Evolutionary conservation across 2,888 invertebrate species (phyloP).

Genomic region (Torymus auratus): DNA sequence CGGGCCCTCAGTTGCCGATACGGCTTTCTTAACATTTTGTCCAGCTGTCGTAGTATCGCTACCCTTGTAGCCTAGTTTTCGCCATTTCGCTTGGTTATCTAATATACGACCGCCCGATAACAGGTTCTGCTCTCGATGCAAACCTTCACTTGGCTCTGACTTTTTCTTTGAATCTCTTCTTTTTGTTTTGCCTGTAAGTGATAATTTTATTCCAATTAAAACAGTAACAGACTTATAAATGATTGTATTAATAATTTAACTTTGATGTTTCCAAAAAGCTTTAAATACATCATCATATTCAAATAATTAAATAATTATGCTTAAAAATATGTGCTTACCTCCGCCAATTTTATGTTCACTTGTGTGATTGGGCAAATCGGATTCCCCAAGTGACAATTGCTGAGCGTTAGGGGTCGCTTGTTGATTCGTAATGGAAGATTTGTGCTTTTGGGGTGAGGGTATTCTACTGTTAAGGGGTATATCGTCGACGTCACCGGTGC

Average conservation of each 20-base stretch:
- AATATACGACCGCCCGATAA: constrained; percentile 75
- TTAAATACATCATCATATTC: no score
- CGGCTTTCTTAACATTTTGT: constrained; percentile 28
- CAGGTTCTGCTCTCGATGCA: constrained; percentile 76
- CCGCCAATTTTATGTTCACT: constrained; percentile 76
- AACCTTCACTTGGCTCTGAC: constrained; percentile 79
- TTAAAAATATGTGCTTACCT: constrained; percentile 65
- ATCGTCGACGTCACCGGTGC: constrained; percentile 73
- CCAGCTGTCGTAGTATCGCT: constrained; percentile 72
- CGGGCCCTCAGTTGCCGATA: neutral
- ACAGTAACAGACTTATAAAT: no score
- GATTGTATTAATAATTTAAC: no score
- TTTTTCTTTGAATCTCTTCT: constrained; percentile 81
- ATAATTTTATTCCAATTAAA: no score
- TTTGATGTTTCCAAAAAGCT: no score
- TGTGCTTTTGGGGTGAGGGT: constrained; percentile 74
- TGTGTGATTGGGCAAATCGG: constrained; percentile 72
- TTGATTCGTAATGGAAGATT: constrained; percentile 68
- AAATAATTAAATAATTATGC: no score
- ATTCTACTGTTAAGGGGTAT: constrained; percentile 75
- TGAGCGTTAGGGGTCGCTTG: constrained; percentile 64
- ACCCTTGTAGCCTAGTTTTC: constrained; percentile 72
- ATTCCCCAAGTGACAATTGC: constrained; percentile 66
- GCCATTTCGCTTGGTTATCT: constrained; percentile 74
- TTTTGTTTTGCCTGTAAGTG: constrained; percentile 74